phyloP scores from a whole-genome alignment of 2,113 vertebrate species.

The Piprites chloris region DNA sequence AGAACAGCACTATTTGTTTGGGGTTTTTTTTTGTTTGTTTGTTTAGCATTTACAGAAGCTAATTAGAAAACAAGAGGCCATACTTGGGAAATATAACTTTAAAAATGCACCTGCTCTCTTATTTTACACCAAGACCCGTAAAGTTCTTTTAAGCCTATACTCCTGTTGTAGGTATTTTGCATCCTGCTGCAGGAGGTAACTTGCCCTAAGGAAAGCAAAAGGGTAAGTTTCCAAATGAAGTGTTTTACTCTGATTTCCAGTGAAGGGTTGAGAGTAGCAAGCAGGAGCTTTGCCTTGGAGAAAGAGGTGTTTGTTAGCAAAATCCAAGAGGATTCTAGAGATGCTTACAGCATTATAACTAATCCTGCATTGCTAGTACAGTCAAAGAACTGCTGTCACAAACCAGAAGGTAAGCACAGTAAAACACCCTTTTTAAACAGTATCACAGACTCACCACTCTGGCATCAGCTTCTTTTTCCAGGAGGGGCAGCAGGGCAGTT shows the following conservation, averaged over 20 bases:
- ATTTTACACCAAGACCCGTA: not conserved
- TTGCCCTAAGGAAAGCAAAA: not conserved
- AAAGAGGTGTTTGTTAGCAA: not conserved
- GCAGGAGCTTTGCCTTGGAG: not conserved
- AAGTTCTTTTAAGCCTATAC: not conserved
- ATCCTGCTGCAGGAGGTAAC: not conserved
- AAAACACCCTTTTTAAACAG: not conserved
- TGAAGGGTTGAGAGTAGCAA: not conserved
- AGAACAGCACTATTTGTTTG: not conserved
- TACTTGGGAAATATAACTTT: not conserved
- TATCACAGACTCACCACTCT: slow-evolving; percentile 78
- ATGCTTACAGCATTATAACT: not conserved
- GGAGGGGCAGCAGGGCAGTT: slow-evolving; percentile 75
- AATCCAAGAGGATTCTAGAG: not conserved
- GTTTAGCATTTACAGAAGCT: not conserved
- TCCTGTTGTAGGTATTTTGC: not conserved
- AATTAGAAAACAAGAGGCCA: not conserved
- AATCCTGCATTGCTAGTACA: not conserved
- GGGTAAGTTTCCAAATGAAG: not conserved
- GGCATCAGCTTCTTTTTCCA: slow-evolving; percentile 77
- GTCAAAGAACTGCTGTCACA: not conserved
- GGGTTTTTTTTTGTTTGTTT: not conserved
- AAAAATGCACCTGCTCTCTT: not conserved
- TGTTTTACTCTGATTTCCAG: not conserved
- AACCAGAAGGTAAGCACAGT: not conserved